Conservation (phyloP, 1,140 invertebrate species). For the Cardiocondyla obscurior region DNA sequence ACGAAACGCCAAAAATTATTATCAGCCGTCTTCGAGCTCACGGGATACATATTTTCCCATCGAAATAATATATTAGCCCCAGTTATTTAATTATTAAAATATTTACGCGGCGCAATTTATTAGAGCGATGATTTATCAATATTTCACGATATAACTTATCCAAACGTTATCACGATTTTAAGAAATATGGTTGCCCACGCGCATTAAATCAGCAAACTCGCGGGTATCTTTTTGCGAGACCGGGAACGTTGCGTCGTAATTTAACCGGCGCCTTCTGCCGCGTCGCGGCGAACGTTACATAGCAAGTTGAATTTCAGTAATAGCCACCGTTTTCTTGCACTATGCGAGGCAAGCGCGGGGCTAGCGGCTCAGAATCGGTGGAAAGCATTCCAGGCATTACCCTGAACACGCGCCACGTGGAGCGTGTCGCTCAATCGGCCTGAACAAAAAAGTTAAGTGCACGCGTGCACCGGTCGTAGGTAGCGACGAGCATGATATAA, state of each 20-base stretch:
- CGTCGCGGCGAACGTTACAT: constrained; percentile 46
- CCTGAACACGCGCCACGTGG: constrained; percentile 69
- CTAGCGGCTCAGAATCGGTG: constrained; percentile 55
- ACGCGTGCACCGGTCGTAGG: constrained; percentile 44
- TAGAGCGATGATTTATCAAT: background rate
- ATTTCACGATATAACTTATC: background rate
- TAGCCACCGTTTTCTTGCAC: constrained; percentile 55
- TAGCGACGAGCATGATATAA: constrained; percentile 40
- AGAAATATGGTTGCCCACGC: background rate
- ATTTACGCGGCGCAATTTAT: background rate
- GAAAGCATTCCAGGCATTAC: constrained; percentile 68
- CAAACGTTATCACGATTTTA: background rate
- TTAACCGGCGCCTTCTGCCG: constrained; percentile 34
- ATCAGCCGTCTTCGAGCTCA: background rate
- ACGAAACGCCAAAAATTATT: background rate
- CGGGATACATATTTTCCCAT: background rate
- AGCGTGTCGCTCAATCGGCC: constrained; percentile 68
- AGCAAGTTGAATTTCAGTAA: constrained; percentile 54
- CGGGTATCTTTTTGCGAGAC: constrained; percentile 19
- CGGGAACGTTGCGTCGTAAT: background rate
- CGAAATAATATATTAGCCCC: background rate
- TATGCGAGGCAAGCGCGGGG: background rate
- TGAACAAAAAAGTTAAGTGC: constrained; percentile 65
- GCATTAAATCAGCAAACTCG: background rate
- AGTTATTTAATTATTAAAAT: background rate